Conservation (phyloP, 2,113 vertebrate genomes). For the Cheilinus undulatus region DNA sequence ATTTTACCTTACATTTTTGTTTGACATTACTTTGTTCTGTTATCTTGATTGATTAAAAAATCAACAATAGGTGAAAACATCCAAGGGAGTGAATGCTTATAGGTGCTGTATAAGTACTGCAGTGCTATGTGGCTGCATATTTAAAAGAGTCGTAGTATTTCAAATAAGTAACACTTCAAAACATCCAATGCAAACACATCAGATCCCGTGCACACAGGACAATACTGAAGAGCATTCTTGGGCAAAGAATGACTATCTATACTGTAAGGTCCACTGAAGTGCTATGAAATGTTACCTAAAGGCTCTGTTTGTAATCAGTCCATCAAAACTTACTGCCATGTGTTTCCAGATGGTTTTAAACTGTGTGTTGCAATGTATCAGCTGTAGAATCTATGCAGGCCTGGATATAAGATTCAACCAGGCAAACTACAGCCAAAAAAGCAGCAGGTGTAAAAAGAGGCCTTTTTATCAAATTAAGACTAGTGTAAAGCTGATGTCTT, state of each 20-base stretch:
- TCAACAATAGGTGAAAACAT: no score
- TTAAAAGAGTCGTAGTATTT: conserved; percentile 26
- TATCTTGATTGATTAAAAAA: no score
- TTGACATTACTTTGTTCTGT: no score
- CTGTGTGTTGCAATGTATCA: background rate
- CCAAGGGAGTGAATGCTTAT: no score
- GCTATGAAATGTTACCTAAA: conserved; percentile 41
- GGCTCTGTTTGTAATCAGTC: conserved; percentile 10
- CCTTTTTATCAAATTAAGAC: background rate
- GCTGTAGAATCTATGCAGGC: background rate
- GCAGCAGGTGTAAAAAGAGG: background rate
- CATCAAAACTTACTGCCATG: conserved; percentile 49
- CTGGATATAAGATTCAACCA: conserved; percentile 21
- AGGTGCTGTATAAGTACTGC: no score
- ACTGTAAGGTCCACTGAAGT: conserved; percentile 27
- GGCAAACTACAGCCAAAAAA: conserved; percentile 14
- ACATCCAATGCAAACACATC: conserved; percentile 24
- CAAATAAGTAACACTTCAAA: conserved; percentile 26
- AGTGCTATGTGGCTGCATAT: background rate
- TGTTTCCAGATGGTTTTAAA: background rate
- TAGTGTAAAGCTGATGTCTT: conserved; percentile 62
- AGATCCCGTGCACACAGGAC: conserved; percentile 17
- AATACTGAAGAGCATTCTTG: conserved; percentile 21
- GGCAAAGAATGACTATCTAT: background rate
- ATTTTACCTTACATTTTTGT: no score